Conservation (phyloP, 1,140 invertebrate species). For the Drosophila neocordata region DNA sequence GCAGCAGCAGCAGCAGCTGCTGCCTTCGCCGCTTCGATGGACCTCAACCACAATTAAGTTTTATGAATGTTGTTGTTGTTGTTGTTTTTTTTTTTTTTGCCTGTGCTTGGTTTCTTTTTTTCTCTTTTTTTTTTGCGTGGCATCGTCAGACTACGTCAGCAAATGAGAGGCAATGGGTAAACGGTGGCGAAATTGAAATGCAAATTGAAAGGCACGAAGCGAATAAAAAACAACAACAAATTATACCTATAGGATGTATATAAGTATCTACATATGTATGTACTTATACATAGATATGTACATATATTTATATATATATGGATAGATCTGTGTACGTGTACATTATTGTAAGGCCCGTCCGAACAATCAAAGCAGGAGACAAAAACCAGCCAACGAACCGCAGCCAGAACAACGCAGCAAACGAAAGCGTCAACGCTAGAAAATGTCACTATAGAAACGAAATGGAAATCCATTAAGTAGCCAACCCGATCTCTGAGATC, state of each 20-base stretch:
- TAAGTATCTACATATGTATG: not conserved
- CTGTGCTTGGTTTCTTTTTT: not conserved
- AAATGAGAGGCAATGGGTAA: slow-evolving; percentile 18
- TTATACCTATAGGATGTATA: not conserved
- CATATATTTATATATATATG: not conserved
- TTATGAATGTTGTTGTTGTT: slow-evolving; percentile 29
- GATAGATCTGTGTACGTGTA: not conserved
- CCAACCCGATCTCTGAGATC: slow-evolving; percentile 1
- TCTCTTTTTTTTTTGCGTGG: not conserved
- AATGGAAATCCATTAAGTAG: slow-evolving; percentile 33
- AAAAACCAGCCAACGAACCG: slow-evolving; percentile 36
- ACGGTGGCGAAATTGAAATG: slow-evolving; percentile 64
- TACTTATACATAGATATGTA: not conserved
- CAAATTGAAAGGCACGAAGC: slow-evolving; percentile 77
- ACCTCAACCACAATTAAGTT: slow-evolving; percentile 49
- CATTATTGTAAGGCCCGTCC: slow-evolving; percentile 41
- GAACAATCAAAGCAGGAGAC: slow-evolving; percentile 65
- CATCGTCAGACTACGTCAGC: slow-evolving; percentile 36
- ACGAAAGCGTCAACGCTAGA: slow-evolving; percentile 26
- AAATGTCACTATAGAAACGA: slow-evolving; percentile 45
- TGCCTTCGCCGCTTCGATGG: slow-evolving; percentile 13
- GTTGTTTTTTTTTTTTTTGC: slow-evolving; percentile 9
- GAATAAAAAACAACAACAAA: slow-evolving; percentile 33
- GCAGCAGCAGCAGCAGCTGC: slow-evolving; percentile 10
- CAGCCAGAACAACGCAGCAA: slow-evolving; percentile 16